Conservation (phyloP, 2,113 vertebrate genomes). For the Monopterus albus region DNA sequence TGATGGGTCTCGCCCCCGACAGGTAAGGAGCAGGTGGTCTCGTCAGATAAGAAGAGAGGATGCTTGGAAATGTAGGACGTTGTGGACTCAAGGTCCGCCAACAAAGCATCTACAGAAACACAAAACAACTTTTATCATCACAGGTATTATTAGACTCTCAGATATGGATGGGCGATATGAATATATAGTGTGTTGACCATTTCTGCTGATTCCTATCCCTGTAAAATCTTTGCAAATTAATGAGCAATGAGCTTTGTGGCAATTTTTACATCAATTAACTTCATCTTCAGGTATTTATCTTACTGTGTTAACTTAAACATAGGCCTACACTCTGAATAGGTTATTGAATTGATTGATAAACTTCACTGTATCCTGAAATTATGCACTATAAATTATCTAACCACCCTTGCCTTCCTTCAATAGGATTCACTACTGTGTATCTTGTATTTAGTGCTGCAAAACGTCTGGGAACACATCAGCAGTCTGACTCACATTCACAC, state of each 20-base stretch:
- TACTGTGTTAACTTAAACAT: no score
- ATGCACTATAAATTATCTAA: no score
- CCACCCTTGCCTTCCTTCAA: not conserved
- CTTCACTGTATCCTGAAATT: no score
- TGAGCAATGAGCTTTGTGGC: no score
- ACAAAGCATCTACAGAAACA: constrained; percentile 86
- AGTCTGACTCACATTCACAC: not conserved
- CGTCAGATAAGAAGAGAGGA: constrained; percentile 90
- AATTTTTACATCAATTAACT: not conserved
- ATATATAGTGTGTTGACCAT: not conserved
- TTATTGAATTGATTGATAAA: no score
- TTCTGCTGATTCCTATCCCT: not conserved
- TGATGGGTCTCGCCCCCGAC: constrained; percentile 87
- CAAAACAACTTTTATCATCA: constrained; percentile 1
- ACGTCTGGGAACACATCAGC: not conserved
- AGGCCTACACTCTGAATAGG: no score
- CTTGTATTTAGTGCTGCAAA: not conserved
- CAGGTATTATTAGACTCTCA: not conserved
- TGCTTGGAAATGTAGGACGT: constrained; percentile 95
- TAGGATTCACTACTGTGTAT: not conserved
- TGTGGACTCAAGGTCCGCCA: constrained; percentile 97
- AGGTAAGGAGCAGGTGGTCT: constrained; percentile 90
- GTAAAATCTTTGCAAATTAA: not conserved
- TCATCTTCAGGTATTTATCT: no score
- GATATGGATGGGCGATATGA: not conserved